A percentile compares a stretch with the other conserved stretches of the same genome.
Evolutionary conservation across 2,797 vertebrate genomes (phyloP).

Genomic region (Paguma larvata): DNA sequence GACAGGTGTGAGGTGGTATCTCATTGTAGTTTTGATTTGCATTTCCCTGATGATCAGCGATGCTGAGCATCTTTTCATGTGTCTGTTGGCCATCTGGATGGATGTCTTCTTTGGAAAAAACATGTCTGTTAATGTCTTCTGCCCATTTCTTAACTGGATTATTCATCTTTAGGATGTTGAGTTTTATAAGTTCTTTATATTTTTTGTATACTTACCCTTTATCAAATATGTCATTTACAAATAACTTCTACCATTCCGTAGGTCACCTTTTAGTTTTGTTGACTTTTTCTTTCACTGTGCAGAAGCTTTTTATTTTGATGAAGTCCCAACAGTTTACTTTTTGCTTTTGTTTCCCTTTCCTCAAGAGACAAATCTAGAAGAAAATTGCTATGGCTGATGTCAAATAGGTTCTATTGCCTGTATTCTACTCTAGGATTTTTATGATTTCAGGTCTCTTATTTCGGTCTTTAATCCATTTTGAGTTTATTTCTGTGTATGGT

Average conservation of each 20-base stretch:
- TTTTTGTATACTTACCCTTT: background rate
- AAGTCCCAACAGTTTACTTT: background rate
- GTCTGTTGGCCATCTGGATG: background rate
- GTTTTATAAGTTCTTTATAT: background rate
- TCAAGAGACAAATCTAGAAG: background rate
- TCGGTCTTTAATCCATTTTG: background rate
- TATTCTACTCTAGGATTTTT: background rate
- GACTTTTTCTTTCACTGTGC: background rate
- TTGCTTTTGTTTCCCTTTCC: background rate
- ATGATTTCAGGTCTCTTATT: background rate
- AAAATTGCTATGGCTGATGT: background rate
- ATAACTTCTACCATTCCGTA: background rate
- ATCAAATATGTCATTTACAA: background rate
- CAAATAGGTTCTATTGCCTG: background rate
- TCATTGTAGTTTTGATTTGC: background rate
- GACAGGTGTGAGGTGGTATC: background rate
- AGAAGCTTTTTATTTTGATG: background rate
- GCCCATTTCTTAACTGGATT: background rate
- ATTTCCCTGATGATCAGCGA: background rate
- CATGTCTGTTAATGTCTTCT: background rate
- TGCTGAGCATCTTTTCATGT: background rate
- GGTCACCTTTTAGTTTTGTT: background rate
- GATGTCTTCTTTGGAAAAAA: background rate
- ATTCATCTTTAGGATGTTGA: background rate
- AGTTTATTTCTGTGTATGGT: background rate